Evolutionary conservation across 2,797 vertebrate genomes (phyloP), one percentile per base, ranked within the genome.

Genomic region (Serranus cabrilla): DNA sequence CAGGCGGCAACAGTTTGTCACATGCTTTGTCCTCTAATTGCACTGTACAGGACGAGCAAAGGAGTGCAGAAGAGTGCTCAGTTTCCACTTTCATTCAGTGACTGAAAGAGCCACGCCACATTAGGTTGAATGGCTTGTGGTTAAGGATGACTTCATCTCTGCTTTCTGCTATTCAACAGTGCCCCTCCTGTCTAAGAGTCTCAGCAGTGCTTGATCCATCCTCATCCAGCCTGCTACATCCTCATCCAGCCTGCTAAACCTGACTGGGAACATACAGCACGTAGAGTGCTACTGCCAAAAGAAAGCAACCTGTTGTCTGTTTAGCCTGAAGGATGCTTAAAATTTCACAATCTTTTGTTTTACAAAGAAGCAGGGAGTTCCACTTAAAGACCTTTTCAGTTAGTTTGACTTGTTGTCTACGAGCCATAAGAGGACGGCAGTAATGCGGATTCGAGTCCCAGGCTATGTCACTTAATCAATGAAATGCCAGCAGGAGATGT

Each of bases 131-230:
- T 64, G 62, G 42, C 27, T 59, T 64, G 63, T 21, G 64, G 45
- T 83, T 13, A 31, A 60, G 27, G 27, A 66, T 78, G 71, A 80
- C 58, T 73, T 81, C 61, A 74, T 68, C 60, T 46, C 52, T 25
- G 51, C 66, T 73, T 68, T 67, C 70, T 43, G 60, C 51, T 40
- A 52, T 56, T 62, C 56, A 65, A 74, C 74, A 80, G 54, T 31
- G 71, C 55, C 54, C 21, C 60, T 57, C 68, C 64, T 73, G 54
- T 82, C 14, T 51, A 7, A 50, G 46, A 59, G 34, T 55, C 58
- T 69, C 46, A 62, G 34, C 39, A 65, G 17, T n/a, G 23, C 11
- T 37, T 52, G 55, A 82, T 56, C 55, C 60, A 71, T 61, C 49
- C 67, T n/a, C n/a, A 55, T 54, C 49, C 47, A 56, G 62, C 57